Evolutionary conservation across 2,113 vertebrate genomes (phyloP).

Genomic region (Synchiropus splendidus): DNA sequence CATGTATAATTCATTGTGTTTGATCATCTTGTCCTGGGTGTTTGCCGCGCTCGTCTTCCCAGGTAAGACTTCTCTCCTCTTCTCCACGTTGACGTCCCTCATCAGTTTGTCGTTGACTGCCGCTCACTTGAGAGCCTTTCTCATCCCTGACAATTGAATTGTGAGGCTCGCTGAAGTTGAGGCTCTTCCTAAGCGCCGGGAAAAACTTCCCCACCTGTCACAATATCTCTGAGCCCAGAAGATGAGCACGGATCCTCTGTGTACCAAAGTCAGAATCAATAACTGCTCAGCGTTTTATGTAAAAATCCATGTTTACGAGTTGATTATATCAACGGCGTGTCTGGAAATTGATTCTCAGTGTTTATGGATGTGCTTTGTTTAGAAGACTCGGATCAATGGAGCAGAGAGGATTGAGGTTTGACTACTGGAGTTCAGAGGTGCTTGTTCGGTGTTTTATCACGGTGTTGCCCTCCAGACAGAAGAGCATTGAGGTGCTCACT

Average conservation of each 20-base stretch:
- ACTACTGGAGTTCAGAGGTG: background rate
- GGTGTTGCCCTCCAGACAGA: constrained; percentile 1
- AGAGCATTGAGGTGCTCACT: background rate
- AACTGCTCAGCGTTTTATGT: background rate
- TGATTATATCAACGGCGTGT: constrained; percentile 6
- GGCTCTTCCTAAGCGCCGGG: too few relatives aligned
- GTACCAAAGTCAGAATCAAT: background rate
- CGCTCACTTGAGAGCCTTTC: constrained; percentile 1
- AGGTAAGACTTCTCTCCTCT: constrained; percentile 56
- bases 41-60: constrained; percentile 64
- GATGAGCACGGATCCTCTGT: too few relatives aligned
- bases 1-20: constrained; percentile 65
- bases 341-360: constrained; percentile 3
- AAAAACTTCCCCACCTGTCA: too few relatives aligned
- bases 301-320: constrained; percentile 15
- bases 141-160: too few relatives aligned
- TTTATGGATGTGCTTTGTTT: too few relatives aligned
- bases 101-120: background rate
- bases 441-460: background rate
- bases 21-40: constrained; percentile 63
- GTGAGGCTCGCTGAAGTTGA: too few relatives aligned
- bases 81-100: constrained; percentile 22
- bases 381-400: background rate
- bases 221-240: too few relatives aligned
- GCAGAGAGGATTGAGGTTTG: background rate